Evolutionary conservation across 2,888 invertebrate genomes (phyloP).

Genomic region (Carcina quercana): DNA sequence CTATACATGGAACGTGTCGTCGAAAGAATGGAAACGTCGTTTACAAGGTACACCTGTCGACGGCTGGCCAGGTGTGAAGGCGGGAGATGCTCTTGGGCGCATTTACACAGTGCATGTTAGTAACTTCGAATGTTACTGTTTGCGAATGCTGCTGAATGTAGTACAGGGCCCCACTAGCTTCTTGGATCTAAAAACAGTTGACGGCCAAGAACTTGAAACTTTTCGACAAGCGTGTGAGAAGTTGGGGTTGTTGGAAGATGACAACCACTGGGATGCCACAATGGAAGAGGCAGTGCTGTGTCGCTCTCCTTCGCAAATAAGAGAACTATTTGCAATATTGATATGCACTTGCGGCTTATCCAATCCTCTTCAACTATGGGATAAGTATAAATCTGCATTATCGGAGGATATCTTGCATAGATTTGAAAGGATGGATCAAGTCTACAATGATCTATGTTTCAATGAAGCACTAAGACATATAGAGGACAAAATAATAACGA

Average conservation of each 20-base stretch:
- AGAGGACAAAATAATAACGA: slow-evolving; percentile 20
- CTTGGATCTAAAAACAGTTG: slow-evolving; percentile 24
- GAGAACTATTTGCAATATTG: slow-evolving; percentile 20
- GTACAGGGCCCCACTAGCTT: slow-evolving; percentile 17
- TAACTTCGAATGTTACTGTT: slow-evolving; percentile 20
- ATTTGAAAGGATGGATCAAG: slow-evolving; percentile 3
- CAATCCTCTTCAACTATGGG: slow-evolving; percentile 18
- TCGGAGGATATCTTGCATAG: slow-evolving; percentile 16
- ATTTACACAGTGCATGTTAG: slow-evolving; percentile 22
- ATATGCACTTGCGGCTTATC: slow-evolving; percentile 18
- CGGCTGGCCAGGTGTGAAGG: slow-evolving; percentile 16
- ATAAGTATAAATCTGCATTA: slow-evolving; percentile 10
- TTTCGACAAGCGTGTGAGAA: slow-evolving; percentile 28
- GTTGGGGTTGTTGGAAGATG: slow-evolving; percentile 31
- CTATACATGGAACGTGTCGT: slow-evolving; percentile 20
- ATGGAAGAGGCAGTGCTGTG: slow-evolving; percentile 25
- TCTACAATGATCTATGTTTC: slow-evolving; percentile 16
- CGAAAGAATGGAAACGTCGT: slow-evolving; percentile 19
- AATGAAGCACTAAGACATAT: slow-evolving; percentile 17
- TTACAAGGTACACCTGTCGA: slow-evolving; percentile 20
- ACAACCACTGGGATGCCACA: slow-evolving; percentile 27
- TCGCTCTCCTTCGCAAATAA: slow-evolving; percentile 14
- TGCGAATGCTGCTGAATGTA: slow-evolving; percentile 18
- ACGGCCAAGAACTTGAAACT: slow-evolving; percentile 22
- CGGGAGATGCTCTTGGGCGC: slow-evolving; percentile 20